phyloP scores from a whole-genome alignment of 1,140 invertebrate species.

The Homarus americanus region DNA sequence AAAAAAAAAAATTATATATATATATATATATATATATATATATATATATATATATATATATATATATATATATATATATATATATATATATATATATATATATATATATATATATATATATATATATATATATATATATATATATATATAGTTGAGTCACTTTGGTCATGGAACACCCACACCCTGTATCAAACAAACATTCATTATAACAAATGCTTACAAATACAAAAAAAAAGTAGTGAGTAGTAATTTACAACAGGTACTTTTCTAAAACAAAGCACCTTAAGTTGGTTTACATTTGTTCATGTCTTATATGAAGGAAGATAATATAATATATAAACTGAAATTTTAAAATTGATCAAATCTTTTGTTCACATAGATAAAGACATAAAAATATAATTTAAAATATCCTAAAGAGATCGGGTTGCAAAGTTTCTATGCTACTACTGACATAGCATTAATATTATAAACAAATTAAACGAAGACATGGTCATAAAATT shows the following conservation, averaged over 20 bases:
- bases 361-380: conserved; percentile 41
- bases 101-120: conserved; percentile 33
- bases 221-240: conserved; percentile 60
- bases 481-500: conserved; percentile 71
- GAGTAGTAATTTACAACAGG: conserved; percentile 57
- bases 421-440: conserved; percentile 52
- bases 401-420: conserved; percentile 65
- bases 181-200: conserved; percentile 47
- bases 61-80: conserved; percentile 15
- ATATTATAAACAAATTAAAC: conserved; percentile 61
- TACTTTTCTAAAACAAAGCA: conserved; percentile 49
- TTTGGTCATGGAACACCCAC: conserved; percentile 38
- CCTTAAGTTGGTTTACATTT: conserved; percentile 55
- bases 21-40: conserved; percentile 9
- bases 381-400: conserved; percentile 52
- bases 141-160: not conserved
- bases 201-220: conserved; percentile 68
- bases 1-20: not conserved
- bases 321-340: conserved; percentile 48
- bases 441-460: conserved; percentile 36
- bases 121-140: conserved; percentile 43
- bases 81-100: not conserved
- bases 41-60: conserved; percentile 34
- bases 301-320: conserved; percentile 52
- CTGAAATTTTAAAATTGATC: conserved; percentile 47